Evolutionary conservation across 2,113 vertebrate genomes (phyloP).

Genomic region (Notothenia coriiceps): DNA sequence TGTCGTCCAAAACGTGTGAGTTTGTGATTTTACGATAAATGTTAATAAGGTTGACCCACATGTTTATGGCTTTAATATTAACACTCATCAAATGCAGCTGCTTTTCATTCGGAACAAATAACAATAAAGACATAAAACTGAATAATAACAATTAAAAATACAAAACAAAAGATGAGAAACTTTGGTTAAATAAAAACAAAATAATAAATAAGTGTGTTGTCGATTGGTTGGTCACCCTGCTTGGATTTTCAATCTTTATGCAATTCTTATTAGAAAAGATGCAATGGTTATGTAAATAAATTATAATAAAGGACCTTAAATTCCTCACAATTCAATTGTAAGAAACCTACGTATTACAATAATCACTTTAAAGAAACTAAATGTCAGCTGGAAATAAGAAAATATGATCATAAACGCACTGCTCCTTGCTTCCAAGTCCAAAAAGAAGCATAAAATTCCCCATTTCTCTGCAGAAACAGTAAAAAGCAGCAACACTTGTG

Average conservation of each 20-base stretch:
- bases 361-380: slow-evolving; percentile 5
- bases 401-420: neutral
- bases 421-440: neutral
- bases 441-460: neutral
- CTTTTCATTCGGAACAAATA: no score
- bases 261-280: neutral
- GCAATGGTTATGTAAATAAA: no score
- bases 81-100: no score
- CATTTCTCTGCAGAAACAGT: neutral
- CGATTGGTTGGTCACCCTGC: no score
- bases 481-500: neutral
- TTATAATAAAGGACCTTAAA: neutral
- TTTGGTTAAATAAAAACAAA: neutral
- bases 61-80: no score
- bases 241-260: neutral
- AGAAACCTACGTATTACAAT: neutral
- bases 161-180: neutral
- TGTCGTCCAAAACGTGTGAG: neutral
- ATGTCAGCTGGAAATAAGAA: neutral
- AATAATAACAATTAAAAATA: neutral
- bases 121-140: neutral
- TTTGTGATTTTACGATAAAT: neutral
- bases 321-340: neutral
- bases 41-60: neutral
- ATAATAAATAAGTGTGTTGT: neutral